Conservation (phyloP, 2,113 vertebrate genomes). For the Cromileptes altivelis region DNA sequence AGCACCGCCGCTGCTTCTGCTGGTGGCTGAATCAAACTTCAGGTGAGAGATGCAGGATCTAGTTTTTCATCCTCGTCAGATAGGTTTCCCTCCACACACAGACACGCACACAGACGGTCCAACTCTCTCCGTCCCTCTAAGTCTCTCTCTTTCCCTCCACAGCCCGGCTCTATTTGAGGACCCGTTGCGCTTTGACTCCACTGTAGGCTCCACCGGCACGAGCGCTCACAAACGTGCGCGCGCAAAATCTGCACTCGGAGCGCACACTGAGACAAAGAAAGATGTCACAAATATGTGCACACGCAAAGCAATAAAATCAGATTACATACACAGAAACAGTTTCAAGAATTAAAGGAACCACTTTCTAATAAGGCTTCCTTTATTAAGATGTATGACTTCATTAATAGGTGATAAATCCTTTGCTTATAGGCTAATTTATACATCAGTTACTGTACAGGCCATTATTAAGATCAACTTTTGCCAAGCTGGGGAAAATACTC, state of each 20-base stretch:
- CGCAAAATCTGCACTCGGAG: conserved; percentile 6
- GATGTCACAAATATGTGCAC: not conserved
- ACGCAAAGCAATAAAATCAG: not conserved
- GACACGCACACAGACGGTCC: not conserved
- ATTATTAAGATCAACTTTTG: too few relatives aligned
- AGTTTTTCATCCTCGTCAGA: conserved; percentile 52
- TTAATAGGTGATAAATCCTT: too few relatives aligned
- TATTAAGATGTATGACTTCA: not conserved
- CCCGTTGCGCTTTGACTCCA: not conserved
- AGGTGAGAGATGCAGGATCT: not conserved
- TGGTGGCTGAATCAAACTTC: conserved; percentile 60
- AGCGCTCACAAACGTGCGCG: conserved; percentile 28
- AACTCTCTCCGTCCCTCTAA: conserved; percentile 6
- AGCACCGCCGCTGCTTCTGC: conserved; percentile 24
- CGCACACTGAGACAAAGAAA: conserved; percentile 42
- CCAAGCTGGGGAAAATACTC: not conserved
- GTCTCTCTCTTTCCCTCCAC: not conserved
- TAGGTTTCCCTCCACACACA: not conserved
- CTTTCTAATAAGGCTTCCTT: not conserved
- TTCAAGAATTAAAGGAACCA: not conserved
- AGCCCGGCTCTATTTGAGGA: conserved; percentile 10
- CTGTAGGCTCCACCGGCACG: not conserved
- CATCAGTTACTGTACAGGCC: too few relatives aligned
- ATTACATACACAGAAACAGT: too few relatives aligned
- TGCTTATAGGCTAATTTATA: too few relatives aligned